Conservation (phyloP, 2,888 invertebrate species). For the Epinotia ramella region DNA sequence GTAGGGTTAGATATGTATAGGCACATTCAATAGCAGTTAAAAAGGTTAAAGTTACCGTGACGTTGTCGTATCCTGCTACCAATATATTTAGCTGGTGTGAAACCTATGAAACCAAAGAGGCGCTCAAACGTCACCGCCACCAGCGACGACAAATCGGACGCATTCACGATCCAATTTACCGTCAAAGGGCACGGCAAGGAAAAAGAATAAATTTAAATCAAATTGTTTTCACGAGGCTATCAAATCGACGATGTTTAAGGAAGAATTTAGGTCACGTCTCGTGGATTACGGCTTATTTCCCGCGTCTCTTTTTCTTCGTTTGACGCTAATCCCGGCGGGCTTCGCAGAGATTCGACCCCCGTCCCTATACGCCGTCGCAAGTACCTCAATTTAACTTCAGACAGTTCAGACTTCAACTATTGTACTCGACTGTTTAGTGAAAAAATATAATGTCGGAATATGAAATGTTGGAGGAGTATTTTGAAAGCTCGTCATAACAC, state of each 20-base stretch:
- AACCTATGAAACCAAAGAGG: neutral
- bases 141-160: constrained; percentile 28
- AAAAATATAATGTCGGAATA: constrained; percentile 25
- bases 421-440: constrained; percentile 14
- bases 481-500: constrained; percentile 7
- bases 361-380: constrained; percentile 57
- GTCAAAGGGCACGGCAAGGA: constrained; percentile 64
- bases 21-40: neutral
- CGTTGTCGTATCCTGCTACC: no score
- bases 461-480: constrained; percentile 26
- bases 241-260: constrained; percentile 81
- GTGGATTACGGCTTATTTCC: constrained; percentile 82
- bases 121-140: constrained; percentile 15
- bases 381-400: constrained; percentile 55
- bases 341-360: constrained; percentile 73
- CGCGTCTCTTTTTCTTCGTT: constrained; percentile 83
- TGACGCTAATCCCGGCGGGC: constrained; percentile 80
- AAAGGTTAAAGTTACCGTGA: neutral
- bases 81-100: neutral
- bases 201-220: constrained; percentile 72
- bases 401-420: constrained; percentile 20
- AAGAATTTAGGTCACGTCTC: constrained; percentile 83
- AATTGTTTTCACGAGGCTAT: constrained; percentile 81
- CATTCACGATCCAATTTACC: constrained; percentile 58
- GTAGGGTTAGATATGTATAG: neutral